These are phyloP conservation scores for Danaus melanippus DNA, from an alignment of 1,140 invertebrate genomes.

Conservation along the genomic window DNA sequence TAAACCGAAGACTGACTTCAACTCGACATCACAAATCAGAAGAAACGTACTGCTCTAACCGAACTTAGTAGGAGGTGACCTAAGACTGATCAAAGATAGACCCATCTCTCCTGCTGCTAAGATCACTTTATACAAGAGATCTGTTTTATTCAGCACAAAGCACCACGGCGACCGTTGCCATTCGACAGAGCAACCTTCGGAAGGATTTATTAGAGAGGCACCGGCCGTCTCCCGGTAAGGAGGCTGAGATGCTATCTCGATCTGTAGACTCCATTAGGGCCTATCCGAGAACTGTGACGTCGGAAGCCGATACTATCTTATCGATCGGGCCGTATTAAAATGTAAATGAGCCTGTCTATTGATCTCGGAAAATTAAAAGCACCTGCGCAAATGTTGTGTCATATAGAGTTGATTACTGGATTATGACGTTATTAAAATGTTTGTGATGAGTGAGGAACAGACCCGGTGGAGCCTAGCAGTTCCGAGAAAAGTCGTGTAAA, in stretches of 20 bases:
- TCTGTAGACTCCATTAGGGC: slow-evolving; percentile 14
- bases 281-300: slow-evolving; percentile 12
- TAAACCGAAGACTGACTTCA: too few relatives aligned
- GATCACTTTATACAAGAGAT: too few relatives aligned
- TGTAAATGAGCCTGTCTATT: slow-evolving; percentile 19
- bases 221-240: slow-evolving; percentile 15
- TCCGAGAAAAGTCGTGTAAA: background rate
- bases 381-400: slow-evolving; percentile 3
- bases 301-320: slow-evolving; percentile 16
- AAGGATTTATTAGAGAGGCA: slow-evolving; percentile 16
- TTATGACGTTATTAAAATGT: slow-evolving; percentile 11
- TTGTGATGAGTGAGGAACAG: background rate
- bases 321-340: slow-evolving; percentile 23
- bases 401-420: slow-evolving; percentile 1
- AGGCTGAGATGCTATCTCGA: slow-evolving; percentile 16
- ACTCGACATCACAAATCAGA: too few relatives aligned
- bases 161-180: slow-evolving; percentile 2
- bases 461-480: too few relatives aligned
- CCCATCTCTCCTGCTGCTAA: too few relatives aligned
- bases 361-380: slow-evolving; percentile 2
- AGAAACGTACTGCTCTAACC: too few relatives aligned
- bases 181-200: slow-evolving; percentile 10
- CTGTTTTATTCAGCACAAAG: slow-evolving; percentile 6
- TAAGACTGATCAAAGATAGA: too few relatives aligned
- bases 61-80: too few relatives aligned